Evolutionary conservation across 1,140 invertebrate species (phyloP).

Genomic region (Ptiloglossa arizonensis): DNA sequence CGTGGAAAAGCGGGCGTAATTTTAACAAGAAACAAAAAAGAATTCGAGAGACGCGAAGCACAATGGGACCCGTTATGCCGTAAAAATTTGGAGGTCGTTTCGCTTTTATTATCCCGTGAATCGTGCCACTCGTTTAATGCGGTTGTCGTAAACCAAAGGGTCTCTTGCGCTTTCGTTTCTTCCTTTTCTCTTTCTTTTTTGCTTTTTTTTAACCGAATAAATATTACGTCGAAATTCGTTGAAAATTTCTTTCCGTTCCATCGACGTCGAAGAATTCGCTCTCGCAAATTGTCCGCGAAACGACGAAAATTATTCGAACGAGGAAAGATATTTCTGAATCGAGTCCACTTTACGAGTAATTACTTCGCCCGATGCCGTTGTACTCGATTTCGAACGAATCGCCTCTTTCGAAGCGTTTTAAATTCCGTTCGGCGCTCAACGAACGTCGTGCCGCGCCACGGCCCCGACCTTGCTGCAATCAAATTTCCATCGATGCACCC

Average conservation of each 20-base stretch:
- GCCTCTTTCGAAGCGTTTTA: neutral
- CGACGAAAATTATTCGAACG: neutral
- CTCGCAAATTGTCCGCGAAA: neutral
- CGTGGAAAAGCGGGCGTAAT: slow-evolving; percentile 35
- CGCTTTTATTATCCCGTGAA: slow-evolving; percentile 39
- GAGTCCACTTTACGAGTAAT: neutral
- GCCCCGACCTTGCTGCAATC: slow-evolving; percentile 8
- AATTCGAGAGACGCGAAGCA: neutral
- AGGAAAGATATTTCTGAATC: neutral
- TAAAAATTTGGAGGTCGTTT: slow-evolving; percentile 28
- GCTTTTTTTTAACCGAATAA: neutral
- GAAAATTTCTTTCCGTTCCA: neutral
- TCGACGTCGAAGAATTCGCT: neutral
- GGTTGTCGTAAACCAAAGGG: neutral
- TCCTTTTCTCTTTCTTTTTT: neutral
- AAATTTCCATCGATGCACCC: slow-evolving; percentile 36
- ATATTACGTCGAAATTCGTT: neutral
- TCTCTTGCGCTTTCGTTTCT: neutral
- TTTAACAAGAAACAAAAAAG: neutral
- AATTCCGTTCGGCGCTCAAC: neutral
- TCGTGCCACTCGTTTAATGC: slow-evolving; percentile 24
- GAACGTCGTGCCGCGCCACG: too few relatives aligned
- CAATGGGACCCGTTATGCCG: slow-evolving; percentile 28
- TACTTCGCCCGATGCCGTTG: neutral
- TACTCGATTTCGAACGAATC: neutral